These are phyloP conservation scores for Elymnias hypermnestra DNA, from an alignment of 1,140 invertebrate species.

Conservation along the genomic window DNA sequence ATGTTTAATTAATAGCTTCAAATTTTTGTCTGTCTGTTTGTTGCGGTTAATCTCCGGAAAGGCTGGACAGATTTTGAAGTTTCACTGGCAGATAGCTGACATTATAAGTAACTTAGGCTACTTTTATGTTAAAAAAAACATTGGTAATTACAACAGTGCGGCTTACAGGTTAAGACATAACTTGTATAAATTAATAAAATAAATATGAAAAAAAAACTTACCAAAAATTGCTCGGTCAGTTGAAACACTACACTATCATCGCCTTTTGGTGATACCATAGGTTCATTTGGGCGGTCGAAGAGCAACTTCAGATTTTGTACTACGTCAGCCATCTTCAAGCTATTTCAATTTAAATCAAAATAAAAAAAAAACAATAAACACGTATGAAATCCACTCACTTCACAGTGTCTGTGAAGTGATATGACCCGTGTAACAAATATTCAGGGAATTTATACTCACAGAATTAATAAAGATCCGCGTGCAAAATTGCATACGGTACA, in stretches of 20 bases:
- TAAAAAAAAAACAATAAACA: neutral
- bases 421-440: neutral
- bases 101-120: too few relatives aligned
- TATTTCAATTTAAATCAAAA: neutral
- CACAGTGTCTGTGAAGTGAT: slow-evolving; percentile 32
- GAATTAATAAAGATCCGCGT: slow-evolving; percentile 5
- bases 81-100: too few relatives aligned
- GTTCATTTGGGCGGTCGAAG: slow-evolving; percentile 65
- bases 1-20: too few relatives aligned
- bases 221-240: slow-evolving; percentile 52
- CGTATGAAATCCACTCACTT: slow-evolving; percentile 21
- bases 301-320: slow-evolving; percentile 46
- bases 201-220: slow-evolving; percentile 38
- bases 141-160: too few relatives aligned
- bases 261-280: slow-evolving; percentile 65
- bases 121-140: too few relatives aligned
- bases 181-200: too few relatives aligned
- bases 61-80: too few relatives aligned
- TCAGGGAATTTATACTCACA: neutral
- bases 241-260: slow-evolving; percentile 56
- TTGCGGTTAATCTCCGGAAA: too few relatives aligned
- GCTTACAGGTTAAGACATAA: too few relatives aligned
- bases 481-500: slow-evolving; percentile 6
- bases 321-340: slow-evolving; percentile 34
- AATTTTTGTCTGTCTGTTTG: too few relatives aligned